Conservation (phyloP, 2,888 invertebrate species). For the Thecocarcelia acutangulata region DNA sequence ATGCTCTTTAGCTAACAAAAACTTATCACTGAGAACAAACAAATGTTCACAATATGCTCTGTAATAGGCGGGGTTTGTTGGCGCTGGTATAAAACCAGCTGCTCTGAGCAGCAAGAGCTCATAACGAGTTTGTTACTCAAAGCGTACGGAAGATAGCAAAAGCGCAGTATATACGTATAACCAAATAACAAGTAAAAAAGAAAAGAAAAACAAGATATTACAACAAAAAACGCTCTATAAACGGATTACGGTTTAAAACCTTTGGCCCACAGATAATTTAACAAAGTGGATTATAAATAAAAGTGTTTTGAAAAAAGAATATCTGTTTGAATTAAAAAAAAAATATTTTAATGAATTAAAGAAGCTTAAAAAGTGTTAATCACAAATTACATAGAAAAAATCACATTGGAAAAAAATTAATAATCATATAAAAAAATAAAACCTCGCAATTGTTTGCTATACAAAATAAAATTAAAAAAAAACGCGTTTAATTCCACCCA, state of each 20-base stretch:
- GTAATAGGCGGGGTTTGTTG: constrained; percentile 74
- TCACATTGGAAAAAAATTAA: constrained; percentile 9
- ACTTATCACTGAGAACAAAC: constrained; percentile 53
- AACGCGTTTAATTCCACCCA: constrained; percentile 43
- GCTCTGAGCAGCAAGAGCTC: constrained; percentile 75
- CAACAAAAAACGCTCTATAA: constrained; percentile 49
- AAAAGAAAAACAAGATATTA: constrained; percentile 47
- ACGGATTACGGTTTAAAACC: constrained; percentile 71
- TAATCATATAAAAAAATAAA: constrained; percentile 8
- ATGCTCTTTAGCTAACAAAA: constrained; percentile 43
- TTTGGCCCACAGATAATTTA: constrained; percentile 39
- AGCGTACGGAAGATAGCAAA: constrained; percentile 64
- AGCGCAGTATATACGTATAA: constrained; percentile 29
- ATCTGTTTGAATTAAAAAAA: not conserved
- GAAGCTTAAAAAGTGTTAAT: constrained; percentile 30
- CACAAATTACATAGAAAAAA: constrained; percentile 1
- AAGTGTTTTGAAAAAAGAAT: constrained; percentile 42
- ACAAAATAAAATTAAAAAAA: constrained; percentile 28
- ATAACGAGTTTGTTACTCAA: constrained; percentile 74
- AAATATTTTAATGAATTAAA: constrained; percentile 33
- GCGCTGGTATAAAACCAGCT: constrained; percentile 76
- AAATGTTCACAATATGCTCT: constrained; percentile 46
- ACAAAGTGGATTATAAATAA: constrained; percentile 54
- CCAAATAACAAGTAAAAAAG: constrained; percentile 13
- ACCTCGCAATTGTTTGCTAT: constrained; percentile 46